Conservation (phyloP, 2,113 vertebrate genomes). For the Archilochus colubris region DNA sequence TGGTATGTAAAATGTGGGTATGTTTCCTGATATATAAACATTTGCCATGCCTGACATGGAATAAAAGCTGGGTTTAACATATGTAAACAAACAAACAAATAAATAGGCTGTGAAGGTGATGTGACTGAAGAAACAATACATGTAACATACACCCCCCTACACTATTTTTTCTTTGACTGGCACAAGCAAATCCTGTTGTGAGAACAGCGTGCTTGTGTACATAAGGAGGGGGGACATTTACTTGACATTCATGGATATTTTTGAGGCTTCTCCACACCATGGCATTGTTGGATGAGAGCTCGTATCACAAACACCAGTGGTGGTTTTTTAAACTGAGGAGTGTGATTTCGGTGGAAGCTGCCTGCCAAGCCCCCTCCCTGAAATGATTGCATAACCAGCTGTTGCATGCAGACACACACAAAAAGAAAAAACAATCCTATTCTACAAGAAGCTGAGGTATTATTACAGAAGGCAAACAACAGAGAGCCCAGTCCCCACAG, state of each 20-base stretch:
- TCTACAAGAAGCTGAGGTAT: neutral
- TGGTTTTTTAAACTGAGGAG: neutral
- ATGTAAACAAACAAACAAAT: slow-evolving; percentile 11
- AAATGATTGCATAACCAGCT: neutral
- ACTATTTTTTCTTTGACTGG: neutral
- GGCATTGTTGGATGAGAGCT: neutral
- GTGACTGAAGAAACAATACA: neutral
- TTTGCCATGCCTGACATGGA: neutral
- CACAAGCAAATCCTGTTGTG: neutral
- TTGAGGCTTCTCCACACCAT: neutral
- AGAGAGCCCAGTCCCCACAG: neutral
- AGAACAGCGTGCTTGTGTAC: accelerated
- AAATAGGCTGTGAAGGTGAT: neutral
- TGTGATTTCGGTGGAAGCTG: neutral
- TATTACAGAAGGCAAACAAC: neutral
- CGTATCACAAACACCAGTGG: neutral
- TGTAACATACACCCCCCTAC: neutral
- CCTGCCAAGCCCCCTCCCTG: neutral
- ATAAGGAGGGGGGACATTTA: neutral
- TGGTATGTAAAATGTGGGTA: neutral
- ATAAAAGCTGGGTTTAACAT: neutral
- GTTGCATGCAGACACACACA: neutral
- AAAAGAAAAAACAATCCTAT: neutral
- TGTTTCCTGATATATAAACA: neutral
- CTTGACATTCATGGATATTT: neutral